Conservation (phyloP, 2,797 vertebrate genomes). For the Aerospiza tachiro region DNA sequence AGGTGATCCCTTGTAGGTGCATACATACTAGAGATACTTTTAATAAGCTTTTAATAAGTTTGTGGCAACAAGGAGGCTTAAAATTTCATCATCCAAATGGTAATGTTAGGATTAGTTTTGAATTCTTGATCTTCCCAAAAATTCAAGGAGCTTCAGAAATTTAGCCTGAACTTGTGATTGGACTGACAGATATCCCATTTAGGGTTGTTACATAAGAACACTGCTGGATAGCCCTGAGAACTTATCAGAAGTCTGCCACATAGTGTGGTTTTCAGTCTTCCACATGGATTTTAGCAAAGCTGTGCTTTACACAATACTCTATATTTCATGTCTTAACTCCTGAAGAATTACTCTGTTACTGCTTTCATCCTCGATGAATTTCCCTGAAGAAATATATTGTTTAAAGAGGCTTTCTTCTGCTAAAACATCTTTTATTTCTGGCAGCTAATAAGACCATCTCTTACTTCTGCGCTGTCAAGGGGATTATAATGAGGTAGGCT, state of each 20-base stretch:
- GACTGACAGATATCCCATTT: neutral
- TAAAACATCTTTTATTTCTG: slow-evolving; percentile 24
- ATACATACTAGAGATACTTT: neutral
- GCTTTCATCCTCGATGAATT: neutral
- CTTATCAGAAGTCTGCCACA: neutral
- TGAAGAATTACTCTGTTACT: neutral
- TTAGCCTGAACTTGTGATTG: neutral
- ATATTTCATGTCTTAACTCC: neutral
- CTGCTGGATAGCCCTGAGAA: neutral
- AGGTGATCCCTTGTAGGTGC: neutral
- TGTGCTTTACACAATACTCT: neutral
- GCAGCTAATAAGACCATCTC: neutral
- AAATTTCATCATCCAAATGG: neutral
- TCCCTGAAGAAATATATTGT: neutral
- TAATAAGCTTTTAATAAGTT: neutral
- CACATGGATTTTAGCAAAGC: neutral
- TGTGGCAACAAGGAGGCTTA: neutral
- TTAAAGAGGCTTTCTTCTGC: neutral
- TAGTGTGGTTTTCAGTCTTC: neutral
- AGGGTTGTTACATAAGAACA: neutral
- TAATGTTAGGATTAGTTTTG: neutral
- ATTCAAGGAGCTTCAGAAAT: neutral
- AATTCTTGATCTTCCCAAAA: neutral
- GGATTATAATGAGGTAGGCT: neutral
- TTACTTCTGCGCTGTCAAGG: neutral